Conservation (phyloP, 1,140 invertebrate genomes). For the Ctenoplectra terminalis region DNA sequence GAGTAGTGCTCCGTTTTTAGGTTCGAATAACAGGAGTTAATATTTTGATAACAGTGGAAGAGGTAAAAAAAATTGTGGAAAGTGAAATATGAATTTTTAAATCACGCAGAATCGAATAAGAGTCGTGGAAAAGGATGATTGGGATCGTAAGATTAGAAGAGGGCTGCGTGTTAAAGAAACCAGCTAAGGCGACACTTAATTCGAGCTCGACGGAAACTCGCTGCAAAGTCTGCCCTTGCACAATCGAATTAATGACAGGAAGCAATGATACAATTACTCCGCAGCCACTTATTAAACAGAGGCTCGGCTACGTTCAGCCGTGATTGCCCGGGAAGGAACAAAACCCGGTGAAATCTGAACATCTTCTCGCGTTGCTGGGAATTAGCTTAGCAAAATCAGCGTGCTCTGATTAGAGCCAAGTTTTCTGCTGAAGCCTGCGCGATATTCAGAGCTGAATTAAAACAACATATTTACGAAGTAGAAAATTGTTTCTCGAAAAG, state of each 20-base stretch:
- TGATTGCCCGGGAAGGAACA: slow-evolving; percentile 21
- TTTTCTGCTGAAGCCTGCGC: background rate
- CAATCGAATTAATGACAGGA: slow-evolving; percentile 44
- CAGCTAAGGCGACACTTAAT: background rate
- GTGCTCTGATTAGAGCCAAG: background rate
- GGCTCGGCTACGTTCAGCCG: background rate
- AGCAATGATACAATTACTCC: slow-evolving; percentile 41
- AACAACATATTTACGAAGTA: background rate
- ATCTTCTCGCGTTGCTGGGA: background rate
- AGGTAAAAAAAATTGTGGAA: too few species aligned
- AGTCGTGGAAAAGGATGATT: too few species aligned
- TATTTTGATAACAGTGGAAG: too few species aligned
- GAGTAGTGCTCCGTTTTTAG: too few species aligned
- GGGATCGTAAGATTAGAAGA: background rate
- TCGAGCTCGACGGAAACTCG: slow-evolving; percentile 13
- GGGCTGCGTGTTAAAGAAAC: background rate
- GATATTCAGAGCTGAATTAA: background rate
- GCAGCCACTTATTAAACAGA: slow-evolving; percentile 33
- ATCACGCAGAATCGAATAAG: too few species aligned
- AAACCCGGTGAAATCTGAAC: slow-evolving; percentile 19
- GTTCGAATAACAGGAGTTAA: too few species aligned
- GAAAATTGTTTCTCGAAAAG: too few species aligned
- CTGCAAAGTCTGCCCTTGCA: slow-evolving; percentile 10
- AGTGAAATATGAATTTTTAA: too few species aligned
- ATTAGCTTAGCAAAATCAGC: slow-evolving; percentile 11